These are phyloP conservation scores for Punctoribates punctum DNA, from an alignment of 2,888 invertebrate genomes.

Conservation along the genomic window DNA sequence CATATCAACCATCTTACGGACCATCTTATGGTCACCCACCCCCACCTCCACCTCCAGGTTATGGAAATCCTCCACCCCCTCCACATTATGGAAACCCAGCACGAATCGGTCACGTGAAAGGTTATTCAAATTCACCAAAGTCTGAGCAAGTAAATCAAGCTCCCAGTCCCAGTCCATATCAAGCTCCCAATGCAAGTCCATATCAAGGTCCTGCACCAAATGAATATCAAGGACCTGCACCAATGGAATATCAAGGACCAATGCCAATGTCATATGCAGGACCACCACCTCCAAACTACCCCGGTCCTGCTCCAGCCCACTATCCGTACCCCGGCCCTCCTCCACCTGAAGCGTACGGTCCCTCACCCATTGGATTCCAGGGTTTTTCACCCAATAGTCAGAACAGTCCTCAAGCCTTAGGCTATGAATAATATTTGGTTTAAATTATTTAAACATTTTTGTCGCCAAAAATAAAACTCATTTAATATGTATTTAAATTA, in stretches of 20 bases:
- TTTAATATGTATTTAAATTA: not conserved
- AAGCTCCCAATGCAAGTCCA: no score
- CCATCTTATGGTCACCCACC: not conserved
- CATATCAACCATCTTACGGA: not conserved
- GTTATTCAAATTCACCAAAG: no score
- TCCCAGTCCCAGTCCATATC: no score
- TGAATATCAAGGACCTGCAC: no score
- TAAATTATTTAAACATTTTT: slow-evolving; percentile 30
- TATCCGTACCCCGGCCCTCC: not conserved
- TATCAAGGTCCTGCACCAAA: no score
- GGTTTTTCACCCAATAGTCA: not conserved
- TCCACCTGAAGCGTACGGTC: not conserved
- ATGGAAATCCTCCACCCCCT: not conserved
- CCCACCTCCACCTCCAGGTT: not conserved
- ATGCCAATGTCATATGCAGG: no score
- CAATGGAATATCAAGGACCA: no score
- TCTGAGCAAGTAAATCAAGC: no score
- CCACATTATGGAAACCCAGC: not conserved
- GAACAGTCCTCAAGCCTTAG: not conserved
- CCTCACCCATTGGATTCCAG: not conserved
- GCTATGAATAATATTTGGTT: not conserved
- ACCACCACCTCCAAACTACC: not conserved
- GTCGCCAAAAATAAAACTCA: not conserved
- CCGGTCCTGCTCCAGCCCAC: not conserved
- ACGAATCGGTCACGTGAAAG: not conserved